phyloP scores from a whole-genome alignment of 2,888 invertebrate genomes.

The Diachrysia chrysitis region DNA sequence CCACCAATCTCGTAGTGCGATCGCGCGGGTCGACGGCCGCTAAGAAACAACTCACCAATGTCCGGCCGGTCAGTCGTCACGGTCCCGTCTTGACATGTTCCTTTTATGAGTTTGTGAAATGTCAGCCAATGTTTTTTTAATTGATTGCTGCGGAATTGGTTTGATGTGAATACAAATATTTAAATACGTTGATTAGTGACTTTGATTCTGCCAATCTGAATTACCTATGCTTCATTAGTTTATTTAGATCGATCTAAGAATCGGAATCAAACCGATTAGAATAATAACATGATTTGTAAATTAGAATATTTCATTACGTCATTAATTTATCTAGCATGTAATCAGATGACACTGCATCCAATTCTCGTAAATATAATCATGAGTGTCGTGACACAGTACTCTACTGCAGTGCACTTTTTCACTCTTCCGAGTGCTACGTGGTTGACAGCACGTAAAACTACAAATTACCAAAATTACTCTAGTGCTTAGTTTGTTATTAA shows the following conservation, averaged over 20 bases:
- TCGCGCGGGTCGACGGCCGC: slow-evolving; percentile 73
- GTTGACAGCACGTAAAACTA: no score
- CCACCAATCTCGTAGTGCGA: slow-evolving; percentile 73
- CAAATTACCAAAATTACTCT: no score
- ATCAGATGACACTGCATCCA: no score
- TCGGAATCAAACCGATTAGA: neutral
- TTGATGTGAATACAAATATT: neutral
- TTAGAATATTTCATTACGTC: no score
- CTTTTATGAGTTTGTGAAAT: slow-evolving; percentile 64
- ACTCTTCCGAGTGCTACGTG: no score
- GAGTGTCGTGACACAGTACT: no score
- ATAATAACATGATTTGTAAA: neutral
- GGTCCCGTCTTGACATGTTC: slow-evolving; percentile 76
- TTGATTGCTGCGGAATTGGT: slow-evolving; percentile 50
- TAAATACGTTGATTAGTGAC: slow-evolving; percentile 6
- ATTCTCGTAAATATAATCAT: no score
- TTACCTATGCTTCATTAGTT: neutral
- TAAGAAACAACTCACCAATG: slow-evolving; percentile 69
- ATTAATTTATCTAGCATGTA: no score
- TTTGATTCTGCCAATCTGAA: neutral
- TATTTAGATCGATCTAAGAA: neutral
- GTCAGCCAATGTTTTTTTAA: slow-evolving; percentile 51
- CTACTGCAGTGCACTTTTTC: no score
- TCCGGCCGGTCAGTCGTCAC: slow-evolving; percentile 76
- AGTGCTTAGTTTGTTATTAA: no score